Conservation (phyloP, 2,113 vertebrate species). For the Syrmaticus mikado region DNA sequence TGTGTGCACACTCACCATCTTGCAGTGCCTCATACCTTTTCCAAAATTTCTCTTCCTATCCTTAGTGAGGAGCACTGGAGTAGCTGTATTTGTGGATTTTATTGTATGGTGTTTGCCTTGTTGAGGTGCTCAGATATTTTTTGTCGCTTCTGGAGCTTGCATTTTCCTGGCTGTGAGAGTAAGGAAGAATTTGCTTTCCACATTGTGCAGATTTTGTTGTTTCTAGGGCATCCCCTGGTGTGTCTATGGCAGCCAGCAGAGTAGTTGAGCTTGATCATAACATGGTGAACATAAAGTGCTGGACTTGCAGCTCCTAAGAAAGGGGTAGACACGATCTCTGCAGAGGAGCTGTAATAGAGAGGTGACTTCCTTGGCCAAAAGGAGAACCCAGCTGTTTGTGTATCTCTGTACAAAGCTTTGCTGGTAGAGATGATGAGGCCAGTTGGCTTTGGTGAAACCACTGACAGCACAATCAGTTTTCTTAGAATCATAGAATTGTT, state of each 20-base stretch:
- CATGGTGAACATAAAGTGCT: background rate
- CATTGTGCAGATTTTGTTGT: background rate
- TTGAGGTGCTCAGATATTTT: background rate
- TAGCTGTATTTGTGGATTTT: background rate
- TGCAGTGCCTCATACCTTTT: rapidly evolving
- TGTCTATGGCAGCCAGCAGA: background rate
- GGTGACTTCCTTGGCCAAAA: background rate
- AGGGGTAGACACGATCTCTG: rapidly evolving
- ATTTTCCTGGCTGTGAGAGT: too few relatives aligned
- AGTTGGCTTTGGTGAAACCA: background rate
- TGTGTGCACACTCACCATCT: background rate
- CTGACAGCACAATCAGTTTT: background rate
- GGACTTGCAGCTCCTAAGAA: background rate
- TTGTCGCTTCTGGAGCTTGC: background rate
- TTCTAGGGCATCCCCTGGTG: background rate
- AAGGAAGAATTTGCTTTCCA: background rate
- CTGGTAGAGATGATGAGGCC: rapidly evolving
- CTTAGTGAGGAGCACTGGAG: background rate
- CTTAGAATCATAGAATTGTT: too few relatives aligned
- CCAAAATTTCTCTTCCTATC: background rate
- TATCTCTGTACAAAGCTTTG: background rate
- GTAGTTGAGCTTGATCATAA: background rate
- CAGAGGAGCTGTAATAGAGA: background rate
- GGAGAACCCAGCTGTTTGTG: background rate
- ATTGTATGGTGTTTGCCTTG: background rate